Base-by-base conservation (phyloP, 1,140 invertebrate species). In the Oppia nitens region DNA sequence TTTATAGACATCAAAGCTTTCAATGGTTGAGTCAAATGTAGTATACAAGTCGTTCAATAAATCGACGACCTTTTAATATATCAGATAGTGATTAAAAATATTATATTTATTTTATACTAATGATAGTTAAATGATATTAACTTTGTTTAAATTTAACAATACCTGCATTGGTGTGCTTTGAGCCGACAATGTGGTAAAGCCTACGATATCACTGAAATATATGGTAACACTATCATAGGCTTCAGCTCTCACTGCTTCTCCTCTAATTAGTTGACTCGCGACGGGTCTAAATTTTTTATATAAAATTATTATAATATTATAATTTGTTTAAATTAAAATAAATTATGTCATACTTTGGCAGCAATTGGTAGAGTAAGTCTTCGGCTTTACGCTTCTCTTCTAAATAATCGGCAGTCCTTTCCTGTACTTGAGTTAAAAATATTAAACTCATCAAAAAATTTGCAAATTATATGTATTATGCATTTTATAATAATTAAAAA, bases 171-270 rank as follows among this genome's bases (percentile, higher is more conserved):
- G 87, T 2, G 87, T 87, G 65, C 85, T 88, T 70, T 87, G 81
- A 0, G 91, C 87, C 6, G 90, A 94, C 81, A 98, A 87, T 51
- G 83, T 81, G 47, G 94, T 98, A 75, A 98, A 98, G 63, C 93
- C 93, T 55, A 97, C 93, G 71, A 98, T 97, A 72, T 98, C 94
- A 68, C 90, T 95, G 75, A 98, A 98, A 74, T 95, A 97, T 64
- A 98, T 95, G 26, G 93, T 96, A 32, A 81, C 90, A 63, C 82
- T 79, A 73, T 94, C 87, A 73, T 88, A 98, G 0, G 84, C 85
- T 74, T 97, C 93, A 3, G 93, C 91, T 72, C 89, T 85, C 1
- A 97, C 89, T 2, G 84, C 83, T 66, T 85, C 83, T 26, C 91
- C 90, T 64, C 81, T 81, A 47, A 89, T 93, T 60, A 98, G 75